Evolutionary conservation across 2,113 vertebrate genomes (phyloP), one percentile per base, ranked within the genome.

Genomic region (Poeciliopsis retropinna): DNA sequence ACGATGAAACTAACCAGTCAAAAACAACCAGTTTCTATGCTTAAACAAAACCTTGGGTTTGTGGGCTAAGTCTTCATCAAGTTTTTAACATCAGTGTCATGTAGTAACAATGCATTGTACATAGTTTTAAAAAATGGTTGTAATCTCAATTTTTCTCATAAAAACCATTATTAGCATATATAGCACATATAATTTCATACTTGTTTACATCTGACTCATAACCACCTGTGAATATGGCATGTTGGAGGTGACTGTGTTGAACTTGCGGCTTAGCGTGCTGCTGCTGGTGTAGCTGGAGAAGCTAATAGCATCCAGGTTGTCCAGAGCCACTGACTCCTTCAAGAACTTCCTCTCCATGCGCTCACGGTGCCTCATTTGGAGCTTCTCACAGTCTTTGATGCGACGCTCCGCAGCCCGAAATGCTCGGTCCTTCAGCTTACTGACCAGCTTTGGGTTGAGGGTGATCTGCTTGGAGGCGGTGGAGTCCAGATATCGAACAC

Each of bases 401-500:
- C 97, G 96, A 41, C 94, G 89, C 91, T 99, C 97, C 0, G 97
- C 96, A 0, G 96, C 95, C 0, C 95, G 94, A 81, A 98, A 97
- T 8, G 97, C 98, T 70, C 95, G 94, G 85, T 98, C 96, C 89
- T 98, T 99, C 79, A 98, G 92, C 61, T 97, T 98, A 85, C 94
- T 88, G 78, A 98, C 96, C 90, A 98, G 89, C 84, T 97, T 98
- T 22, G 98, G 96, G 89, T 96, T 98, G 77, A 99, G 95, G 75
- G 95, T 88, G 81, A 95, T 96, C 93, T 99, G 97, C 93, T 98
- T 98, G 93, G 97, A 96, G 25, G 97, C 97, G 1, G 97, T 97
- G 3, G 97, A 96, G 91, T 99, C 97, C 93, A 99, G 93, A 89
- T 97, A 98, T 64, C 97, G 95, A 34, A 99, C 97, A 1, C 97